Conservation (phyloP, 1,140 invertebrate species). For the Drosophila repleta region DNA sequence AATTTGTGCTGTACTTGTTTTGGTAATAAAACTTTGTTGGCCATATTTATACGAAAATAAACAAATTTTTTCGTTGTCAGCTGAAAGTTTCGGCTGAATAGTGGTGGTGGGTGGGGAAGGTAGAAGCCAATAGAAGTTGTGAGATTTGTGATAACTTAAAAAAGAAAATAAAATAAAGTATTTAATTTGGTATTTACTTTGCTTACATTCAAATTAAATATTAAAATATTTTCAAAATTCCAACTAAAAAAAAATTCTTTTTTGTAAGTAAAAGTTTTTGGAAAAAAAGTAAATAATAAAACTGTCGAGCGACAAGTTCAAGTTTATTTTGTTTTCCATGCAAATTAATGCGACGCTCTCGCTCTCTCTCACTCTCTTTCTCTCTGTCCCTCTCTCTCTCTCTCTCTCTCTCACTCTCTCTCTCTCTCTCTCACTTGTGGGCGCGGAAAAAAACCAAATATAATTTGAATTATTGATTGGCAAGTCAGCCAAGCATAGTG, state of each 20-base stretch:
- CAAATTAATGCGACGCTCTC: slow-evolving; percentile 33
- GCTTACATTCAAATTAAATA: no score
- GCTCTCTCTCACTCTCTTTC: background rate
- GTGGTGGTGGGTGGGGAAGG: no score
- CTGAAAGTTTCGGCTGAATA: background rate
- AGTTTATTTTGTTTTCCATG: slow-evolving; percentile 42
- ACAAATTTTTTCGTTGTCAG: slow-evolving; percentile 4
- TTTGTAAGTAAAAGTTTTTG: no score
- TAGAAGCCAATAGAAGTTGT: no score
- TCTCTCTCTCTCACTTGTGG: background rate
- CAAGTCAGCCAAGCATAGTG: slow-evolving; percentile 48
- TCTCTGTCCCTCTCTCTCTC: background rate
- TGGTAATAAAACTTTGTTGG: slow-evolving; percentile 18
- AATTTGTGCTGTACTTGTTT: slow-evolving; percentile 18
- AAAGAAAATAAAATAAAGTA: no score
- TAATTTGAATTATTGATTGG: slow-evolving; percentile 81
- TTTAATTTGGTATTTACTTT: no score
- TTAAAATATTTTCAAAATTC: no score
- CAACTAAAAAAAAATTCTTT: no score
- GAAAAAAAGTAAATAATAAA: slow-evolving; percentile 28
- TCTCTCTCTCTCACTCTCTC: background rate
- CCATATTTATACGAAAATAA: slow-evolving; percentile 25
- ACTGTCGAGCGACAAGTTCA: slow-evolving; percentile 40
- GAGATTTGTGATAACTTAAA: no score
- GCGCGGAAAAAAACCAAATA: slow-evolving; percentile 45